A percentile compares a stretch with the other conserved stretches of the same genome.
phyloP scores from a whole-genome alignment of 2,888 invertebrate genomes.

The Thalpophila matura region DNA sequence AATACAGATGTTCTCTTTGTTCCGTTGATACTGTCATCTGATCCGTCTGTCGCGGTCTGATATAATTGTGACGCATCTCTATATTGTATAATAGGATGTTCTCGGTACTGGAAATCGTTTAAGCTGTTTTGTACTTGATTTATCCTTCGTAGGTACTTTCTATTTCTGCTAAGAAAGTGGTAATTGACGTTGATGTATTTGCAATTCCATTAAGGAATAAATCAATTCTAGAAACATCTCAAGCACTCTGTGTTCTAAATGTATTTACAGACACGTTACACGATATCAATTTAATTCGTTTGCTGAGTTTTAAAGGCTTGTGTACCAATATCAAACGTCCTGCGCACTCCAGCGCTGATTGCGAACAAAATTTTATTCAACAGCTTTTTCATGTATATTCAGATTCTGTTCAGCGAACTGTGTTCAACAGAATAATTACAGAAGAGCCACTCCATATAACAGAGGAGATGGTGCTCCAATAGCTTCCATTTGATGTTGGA shows the following conservation, averaged over 20 bases:
- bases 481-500: too few species aligned
- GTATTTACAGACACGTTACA: slow-evolving; percentile 18
- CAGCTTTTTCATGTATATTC: slow-evolving; percentile 50
- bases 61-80: slow-evolving; percentile 19
- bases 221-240: slow-evolving; percentile 4
- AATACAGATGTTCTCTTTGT: slow-evolving; percentile 38
- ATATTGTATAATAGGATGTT: slow-evolving; percentile 4
- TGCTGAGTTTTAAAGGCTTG: slow-evolving; percentile 14
- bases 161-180: slow-evolving; percentile 1
- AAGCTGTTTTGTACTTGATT: neutral
- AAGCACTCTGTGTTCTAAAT: neutral
- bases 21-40: slow-evolving; percentile 30
- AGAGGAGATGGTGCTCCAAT: too few species aligned
- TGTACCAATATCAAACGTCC: slow-evolving; percentile 22
- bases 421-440: neutral
- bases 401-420: slow-evolving; percentile 26
- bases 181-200: slow-evolving; percentile 15
- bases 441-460: slow-evolving; percentile 1
- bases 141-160: neutral
- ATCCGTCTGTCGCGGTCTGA: slow-evolving; percentile 26
- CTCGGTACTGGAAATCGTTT: slow-evolving; percentile 1
- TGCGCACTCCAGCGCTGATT: slow-evolving; percentile 39
- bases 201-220: neutral
- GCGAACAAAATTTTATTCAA: slow-evolving; percentile 46
- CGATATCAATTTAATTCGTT: slow-evolving; percentile 20